These are phyloP conservation scores for Bubalus kerabau DNA, from an alignment of 2,113 vertebrate species.

Conservation along the genomic window DNA sequence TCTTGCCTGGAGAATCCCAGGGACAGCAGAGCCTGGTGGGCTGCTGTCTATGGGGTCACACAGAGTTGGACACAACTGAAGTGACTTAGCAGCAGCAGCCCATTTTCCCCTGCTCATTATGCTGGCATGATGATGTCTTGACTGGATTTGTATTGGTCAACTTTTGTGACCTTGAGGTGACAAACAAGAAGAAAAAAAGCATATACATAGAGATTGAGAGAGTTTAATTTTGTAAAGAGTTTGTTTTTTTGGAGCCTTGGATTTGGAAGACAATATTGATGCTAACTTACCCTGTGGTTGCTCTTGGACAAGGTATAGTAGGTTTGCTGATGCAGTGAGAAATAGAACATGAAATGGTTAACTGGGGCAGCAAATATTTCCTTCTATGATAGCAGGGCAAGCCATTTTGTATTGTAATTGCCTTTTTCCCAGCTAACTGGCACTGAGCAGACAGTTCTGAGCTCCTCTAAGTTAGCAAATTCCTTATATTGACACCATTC, in stretches of 20 bases:
- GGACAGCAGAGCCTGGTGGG: not conserved
- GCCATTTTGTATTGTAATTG: not conserved
- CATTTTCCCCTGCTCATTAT: not conserved
- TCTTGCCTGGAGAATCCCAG: not conserved
- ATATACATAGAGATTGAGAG: not conserved
- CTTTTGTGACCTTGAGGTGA: not conserved
- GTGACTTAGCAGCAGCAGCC: not conserved
- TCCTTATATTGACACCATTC: not conserved
- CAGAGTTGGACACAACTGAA: accelerated
- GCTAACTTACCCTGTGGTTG: too few species aligned
- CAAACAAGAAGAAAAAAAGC: not conserved
- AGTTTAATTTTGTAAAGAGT: not conserved
- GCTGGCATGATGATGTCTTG: not conserved
- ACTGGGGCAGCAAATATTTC: not conserved
- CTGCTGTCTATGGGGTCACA: accelerated
- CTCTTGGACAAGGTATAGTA: too few species aligned
- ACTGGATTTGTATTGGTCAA: not conserved
- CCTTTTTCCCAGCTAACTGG: not conserved
- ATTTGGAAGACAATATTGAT: not conserved
- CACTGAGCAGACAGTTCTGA: not conserved
- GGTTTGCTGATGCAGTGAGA: too few species aligned
- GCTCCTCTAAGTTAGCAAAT: not conserved
- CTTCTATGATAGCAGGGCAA: not conserved
- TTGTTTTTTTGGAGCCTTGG: not conserved
- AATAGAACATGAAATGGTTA: not conserved